Percentiles rank a stretch among this genome's conserved stretches.
phyloP scores from a whole-genome alignment of 2,888 invertebrate genomes.

The Synergus japonicus region DNA sequence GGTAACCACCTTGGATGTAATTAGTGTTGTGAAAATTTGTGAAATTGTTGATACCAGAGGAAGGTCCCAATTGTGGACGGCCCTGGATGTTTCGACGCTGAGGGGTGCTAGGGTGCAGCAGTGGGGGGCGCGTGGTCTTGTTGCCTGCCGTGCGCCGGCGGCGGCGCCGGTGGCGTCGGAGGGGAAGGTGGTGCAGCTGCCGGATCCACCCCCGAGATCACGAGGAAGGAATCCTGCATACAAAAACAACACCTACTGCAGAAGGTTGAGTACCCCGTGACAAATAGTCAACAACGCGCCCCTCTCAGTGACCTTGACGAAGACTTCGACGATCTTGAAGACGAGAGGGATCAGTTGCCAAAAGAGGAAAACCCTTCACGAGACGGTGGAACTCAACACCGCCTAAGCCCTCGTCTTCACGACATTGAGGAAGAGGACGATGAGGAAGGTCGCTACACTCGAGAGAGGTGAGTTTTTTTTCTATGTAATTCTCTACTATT shows the following conservation, averaged over 20 bases:
- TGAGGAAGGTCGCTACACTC: constrained; percentile 78
- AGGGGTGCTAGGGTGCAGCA: constrained; percentile 78
- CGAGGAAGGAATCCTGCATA: constrained; percentile 73
- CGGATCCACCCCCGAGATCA: constrained; percentile 82
- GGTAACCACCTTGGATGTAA: background rate
- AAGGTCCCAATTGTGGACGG: background rate
- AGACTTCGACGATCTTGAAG: constrained; percentile 65
- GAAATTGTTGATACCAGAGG: background rate
- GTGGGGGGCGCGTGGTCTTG: constrained; percentile 78
- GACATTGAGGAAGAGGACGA: constrained; percentile 92
- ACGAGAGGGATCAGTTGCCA: constrained; percentile 55
- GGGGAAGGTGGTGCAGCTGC: constrained; percentile 73
- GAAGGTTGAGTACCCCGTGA: constrained; percentile 52
- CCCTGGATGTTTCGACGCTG: constrained; percentile 53
- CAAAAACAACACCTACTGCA: constrained; percentile 66
- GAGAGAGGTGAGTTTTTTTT: constrained; percentile 70
- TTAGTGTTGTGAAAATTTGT: constrained; percentile 5
- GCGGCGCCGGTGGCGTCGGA: constrained; percentile 73
- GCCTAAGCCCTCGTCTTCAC: constrained; percentile 86
- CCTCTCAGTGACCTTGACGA: constrained; percentile 70
- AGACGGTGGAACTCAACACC: constrained; percentile 80
- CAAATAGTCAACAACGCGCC: constrained; percentile 57
- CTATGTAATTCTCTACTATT: background rate
- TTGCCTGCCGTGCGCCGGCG: constrained; percentile 79
- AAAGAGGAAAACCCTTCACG: constrained; percentile 63